These are phyloP conservation scores for Platyscapa corneri DNA, from an alignment of 1,140 invertebrate species.

Conservation along the genomic window DNA sequence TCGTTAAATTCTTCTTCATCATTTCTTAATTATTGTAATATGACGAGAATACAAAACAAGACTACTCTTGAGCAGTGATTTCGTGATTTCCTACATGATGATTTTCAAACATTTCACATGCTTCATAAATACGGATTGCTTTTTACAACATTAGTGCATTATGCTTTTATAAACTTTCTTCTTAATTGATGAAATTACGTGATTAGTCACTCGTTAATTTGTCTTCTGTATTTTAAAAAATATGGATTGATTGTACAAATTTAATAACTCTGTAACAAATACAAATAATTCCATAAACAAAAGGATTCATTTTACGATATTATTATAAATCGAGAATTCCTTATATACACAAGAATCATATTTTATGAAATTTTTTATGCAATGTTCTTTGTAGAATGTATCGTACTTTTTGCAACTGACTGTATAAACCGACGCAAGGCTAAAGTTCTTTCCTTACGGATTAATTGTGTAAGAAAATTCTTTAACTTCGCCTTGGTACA, in stretches of 20 bases:
- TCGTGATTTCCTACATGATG: not conserved
- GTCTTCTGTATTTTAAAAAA: not conserved
- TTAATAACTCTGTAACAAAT: not conserved
- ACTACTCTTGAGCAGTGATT: not conserved
- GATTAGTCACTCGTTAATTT: not conserved
- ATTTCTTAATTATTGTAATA: not conserved
- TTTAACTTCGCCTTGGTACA: not conserved
- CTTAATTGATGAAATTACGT: not conserved
- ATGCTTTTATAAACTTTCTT: not conserved
- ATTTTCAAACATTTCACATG: not conserved
- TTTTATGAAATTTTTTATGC: not conserved
- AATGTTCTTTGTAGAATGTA: not conserved
- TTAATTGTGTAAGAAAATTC: not conserved
- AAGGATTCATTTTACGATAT: not conserved
- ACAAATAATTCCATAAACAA: not conserved
- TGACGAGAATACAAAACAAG: not conserved
- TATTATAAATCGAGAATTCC: not conserved
- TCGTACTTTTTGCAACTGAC: not conserved
- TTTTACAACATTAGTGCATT: not conserved
- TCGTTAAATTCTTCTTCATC: constrained; percentile 20
- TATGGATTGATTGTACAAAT: not conserved
- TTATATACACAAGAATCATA: not conserved
- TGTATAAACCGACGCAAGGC: not conserved
- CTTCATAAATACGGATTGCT: not conserved
- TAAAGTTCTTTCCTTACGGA: not conserved